Base-by-base conservation (phyloP, 2,888 invertebrate genomes). In the Netelia melanura region DNA sequence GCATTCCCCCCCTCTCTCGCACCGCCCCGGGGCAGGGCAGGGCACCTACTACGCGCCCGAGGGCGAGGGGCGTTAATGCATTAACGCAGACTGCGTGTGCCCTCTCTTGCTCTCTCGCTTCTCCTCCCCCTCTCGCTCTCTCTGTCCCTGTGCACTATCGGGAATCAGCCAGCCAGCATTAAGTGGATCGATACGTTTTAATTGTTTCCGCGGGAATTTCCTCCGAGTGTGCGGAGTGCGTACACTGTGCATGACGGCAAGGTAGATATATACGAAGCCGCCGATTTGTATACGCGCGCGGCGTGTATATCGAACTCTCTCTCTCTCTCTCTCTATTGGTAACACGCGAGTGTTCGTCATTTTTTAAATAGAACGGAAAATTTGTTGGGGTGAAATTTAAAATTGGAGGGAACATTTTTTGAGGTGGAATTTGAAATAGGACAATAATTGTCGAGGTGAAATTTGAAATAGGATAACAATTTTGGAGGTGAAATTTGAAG, bases 121-220 rank as follows among this genome's bases (percentile, higher is more conserved):
- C 21, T 21, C 21, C 30, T 30, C 3, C 6, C 38, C 8, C 38
- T 38, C 38, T 38, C 5, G 5, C 38, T 38, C 38, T 75, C 38
- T 79, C 84, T 58, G 71, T 75, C 71, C 76, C 71, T 67, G 79
- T 71, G 75, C 58, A 76, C 79, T 79, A 79, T 84, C 81, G 76
- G 81, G 56, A 83, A 83, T 82, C 79, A 80, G 83, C 82, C 86
- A 85, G 79, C 84, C 84, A 72, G 80, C 67, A 83, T 86, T 85
- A 86, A 87, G 85, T 85, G 77, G 83, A 85, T 88, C 86, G 83
- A 88, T 88, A 80, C 62, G 81, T 84, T 86, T 88, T 86, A 84
- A 84, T 86, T 83, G 83, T 83, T 85, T 88, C 81, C 81, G 54
- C 81, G 64, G 65, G 72, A 82, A 83, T 76, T 81, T 84, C 84